These are phyloP conservation scores for Eira barbara DNA, from an alignment of 2,113 vertebrate genomes.

Conservation along the genomic window DNA sequence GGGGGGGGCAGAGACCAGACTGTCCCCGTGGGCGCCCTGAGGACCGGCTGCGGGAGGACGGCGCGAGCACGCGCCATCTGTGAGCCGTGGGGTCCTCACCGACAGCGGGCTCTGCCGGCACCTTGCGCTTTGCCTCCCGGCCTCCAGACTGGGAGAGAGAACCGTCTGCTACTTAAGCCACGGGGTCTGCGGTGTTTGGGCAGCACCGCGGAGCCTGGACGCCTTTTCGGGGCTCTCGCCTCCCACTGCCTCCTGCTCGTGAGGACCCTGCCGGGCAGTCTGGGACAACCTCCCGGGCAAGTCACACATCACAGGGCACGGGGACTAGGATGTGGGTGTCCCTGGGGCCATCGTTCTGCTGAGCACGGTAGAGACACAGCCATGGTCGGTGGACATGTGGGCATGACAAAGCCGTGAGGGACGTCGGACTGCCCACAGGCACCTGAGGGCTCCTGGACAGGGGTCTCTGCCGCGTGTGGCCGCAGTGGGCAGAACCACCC, in stretches of 20 bases:
- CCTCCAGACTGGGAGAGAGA: neutral
- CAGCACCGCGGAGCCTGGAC: rapidly evolving
- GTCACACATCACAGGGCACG: neutral
- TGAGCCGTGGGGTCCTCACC: neutral
- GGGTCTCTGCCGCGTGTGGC: neutral
- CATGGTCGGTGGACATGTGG: neutral
- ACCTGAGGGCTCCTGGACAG: neutral
- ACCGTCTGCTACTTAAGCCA: neutral
- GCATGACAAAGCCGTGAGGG: too few relatives aligned
- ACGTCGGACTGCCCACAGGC: too few relatives aligned
- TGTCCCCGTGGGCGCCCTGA: neutral
- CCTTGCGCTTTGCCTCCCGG: too few relatives aligned
- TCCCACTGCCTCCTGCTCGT: neutral
- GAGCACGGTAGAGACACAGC: neutral
- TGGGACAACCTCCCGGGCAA: neutral
- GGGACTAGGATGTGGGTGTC: neutral
- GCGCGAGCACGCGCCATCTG: too few relatives aligned
- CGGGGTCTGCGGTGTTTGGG: too few relatives aligned
- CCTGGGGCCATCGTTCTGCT: neutral
- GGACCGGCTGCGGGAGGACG: neutral
- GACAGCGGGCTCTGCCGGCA: rapidly evolving
- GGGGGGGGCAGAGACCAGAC: neutral
- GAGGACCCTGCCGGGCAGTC: neutral
- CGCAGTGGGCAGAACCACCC: neutral
- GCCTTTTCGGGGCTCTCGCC: neutral